A percentile compares a stretch with the other conserved stretches of the same genome.
Evolutionary conservation across 2,888 invertebrate genomes (phyloP).

Genomic region (Selenia dentaria): DNA sequence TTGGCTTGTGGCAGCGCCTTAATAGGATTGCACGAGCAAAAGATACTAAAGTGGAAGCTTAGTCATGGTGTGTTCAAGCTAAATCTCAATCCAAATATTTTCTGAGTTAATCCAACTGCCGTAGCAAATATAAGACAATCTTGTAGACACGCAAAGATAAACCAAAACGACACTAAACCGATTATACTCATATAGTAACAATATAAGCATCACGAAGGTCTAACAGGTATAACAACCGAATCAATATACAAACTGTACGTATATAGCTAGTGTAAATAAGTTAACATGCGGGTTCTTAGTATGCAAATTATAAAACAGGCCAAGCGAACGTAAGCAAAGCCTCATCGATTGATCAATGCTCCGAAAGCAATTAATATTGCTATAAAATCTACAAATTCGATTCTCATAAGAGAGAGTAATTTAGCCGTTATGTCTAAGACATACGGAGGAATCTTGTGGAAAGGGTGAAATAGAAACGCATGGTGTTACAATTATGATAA

Average conservation of each 20-base stretch:
- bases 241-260: slow-evolving; percentile 26
- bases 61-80: slow-evolving; percentile 49
- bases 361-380: slow-evolving; percentile 64
- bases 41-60: slow-evolving; percentile 33
- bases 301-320: slow-evolving; percentile 60
- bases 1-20: too few species aligned
- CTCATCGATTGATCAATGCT: slow-evolving; percentile 53
- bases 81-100: slow-evolving; percentile 62
- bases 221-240: slow-evolving; percentile 30
- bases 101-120: slow-evolving; percentile 53
- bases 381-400: slow-evolving; percentile 66
- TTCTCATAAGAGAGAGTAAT: slow-evolving; percentile 28
- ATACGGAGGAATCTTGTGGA: slow-evolving; percentile 40
- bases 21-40: slow-evolving; percentile 33
- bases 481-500: slow-evolving; percentile 52
- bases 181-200: slow-evolving; percentile 34
- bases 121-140: slow-evolving; percentile 41
- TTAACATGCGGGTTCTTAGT: slow-evolving; percentile 54
- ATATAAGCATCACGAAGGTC: slow-evolving; percentile 41
- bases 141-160: slow-evolving; percentile 39
- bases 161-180: slow-evolving; percentile 34
- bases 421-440: slow-evolving; percentile 26
- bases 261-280: slow-evolving; percentile 40
- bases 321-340: slow-evolving; percentile 38
- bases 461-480: slow-evolving; percentile 8